Base-by-base conservation (phyloP, 2,888 invertebrate genomes). In the Tipula unca region DNA sequence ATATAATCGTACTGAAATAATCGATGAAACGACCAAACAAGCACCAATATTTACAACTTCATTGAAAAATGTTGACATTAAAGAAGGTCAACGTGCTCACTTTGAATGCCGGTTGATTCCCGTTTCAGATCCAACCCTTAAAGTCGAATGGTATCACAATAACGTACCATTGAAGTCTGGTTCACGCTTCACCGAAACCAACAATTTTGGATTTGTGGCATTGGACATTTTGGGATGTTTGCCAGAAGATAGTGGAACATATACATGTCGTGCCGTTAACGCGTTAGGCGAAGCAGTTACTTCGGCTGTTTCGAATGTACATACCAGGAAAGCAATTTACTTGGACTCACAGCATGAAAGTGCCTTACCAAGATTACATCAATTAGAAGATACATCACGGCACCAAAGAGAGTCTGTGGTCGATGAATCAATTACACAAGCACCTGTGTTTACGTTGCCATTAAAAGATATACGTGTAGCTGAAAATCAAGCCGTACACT, bases 181-280 rank as follows among this genome's bases (percentile, higher is more conserved):
- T 82, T 98, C 98, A 6, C 94, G 99, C 88, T 99, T 99, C 90
- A 96, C 97, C 13, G 97, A 98, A 91, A 97, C 97, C 8, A 97
- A 98, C 89, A 99, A 97, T 91, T 99, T 99, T 90, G 99, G 99
- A 82, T 99, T 98, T 90, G 98, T 99, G 14, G 97, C 98, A 29
- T 92, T 99, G 86, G 99, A 99, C 89, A 98, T 99, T 88, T 94
- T 98, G 92, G 96, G 98, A 88, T 96, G 97, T 86, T 95, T 98
- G 89, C 97, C 98, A 8, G 99, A 99, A 90, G 99, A 99, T 92
- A 96, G 97, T 17, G 99, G 99, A 84, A 96, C 95, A 0, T 99
- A 99, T 90, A 98, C 98, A 0, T 97, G 98, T 90, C 94, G 97
- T 88, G 98, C 99, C 1, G 95, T 94, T 85, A 99, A 99, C 89